Conservation (phyloP, 2,113 vertebrate genomes). For the Albula goreensis region DNA sequence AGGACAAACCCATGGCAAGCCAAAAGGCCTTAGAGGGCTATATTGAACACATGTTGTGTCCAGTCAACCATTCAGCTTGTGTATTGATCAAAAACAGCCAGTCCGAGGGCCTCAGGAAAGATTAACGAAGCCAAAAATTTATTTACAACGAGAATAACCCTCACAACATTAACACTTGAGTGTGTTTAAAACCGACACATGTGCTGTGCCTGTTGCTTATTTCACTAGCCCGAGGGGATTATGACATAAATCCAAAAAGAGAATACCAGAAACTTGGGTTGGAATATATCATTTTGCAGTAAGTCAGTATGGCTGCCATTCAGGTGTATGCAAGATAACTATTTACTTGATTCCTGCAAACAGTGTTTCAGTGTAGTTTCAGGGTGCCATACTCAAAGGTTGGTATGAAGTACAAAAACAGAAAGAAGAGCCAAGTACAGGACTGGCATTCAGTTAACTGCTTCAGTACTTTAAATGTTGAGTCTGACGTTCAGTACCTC, state of each 20-base stretch:
- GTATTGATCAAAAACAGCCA: background rate
- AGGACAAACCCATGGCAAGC: background rate
- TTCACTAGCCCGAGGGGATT: background rate
- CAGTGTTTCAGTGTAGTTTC: background rate
- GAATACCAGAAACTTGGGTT: background rate
- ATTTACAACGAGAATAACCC: background rate
- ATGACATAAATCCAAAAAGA: background rate
- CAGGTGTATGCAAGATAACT: background rate
- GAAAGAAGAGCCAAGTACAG: background rate
- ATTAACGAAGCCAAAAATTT: background rate
- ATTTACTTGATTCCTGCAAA: background rate
- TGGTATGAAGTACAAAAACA: background rate
- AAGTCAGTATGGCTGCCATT: background rate
- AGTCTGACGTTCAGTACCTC: too few species aligned
- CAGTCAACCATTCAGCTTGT: background rate
- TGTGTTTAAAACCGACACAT: too few species aligned
- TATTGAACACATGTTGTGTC: background rate
- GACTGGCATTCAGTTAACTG: too few species aligned
- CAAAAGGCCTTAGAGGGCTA: background rate
- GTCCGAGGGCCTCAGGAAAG: background rate
- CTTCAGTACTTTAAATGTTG: too few species aligned
- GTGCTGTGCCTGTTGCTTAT: too few species aligned
- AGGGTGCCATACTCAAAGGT: background rate
- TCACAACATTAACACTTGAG: background rate
- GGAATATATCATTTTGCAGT: background rate